phyloP scores from a whole-genome alignment of 1,140 invertebrate genomes.

The Liolophura sinensis region DNA sequence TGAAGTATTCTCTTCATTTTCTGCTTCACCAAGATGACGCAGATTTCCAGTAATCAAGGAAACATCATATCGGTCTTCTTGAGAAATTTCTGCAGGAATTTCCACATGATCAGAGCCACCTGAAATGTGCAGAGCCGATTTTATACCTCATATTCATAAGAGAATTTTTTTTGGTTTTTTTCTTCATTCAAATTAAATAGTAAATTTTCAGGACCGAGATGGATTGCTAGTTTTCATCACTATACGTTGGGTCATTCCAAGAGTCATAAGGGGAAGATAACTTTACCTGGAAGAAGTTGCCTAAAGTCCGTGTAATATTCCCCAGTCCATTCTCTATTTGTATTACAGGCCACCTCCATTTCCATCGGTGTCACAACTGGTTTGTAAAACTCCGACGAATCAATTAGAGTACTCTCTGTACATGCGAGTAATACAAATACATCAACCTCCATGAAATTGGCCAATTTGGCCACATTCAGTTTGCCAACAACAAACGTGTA shows the following conservation, averaged over 20 bases:
- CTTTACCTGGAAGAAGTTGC: constrained; percentile 70
- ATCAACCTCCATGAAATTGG: constrained; percentile 92
- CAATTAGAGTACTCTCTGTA: constrained; percentile 80
- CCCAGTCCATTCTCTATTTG: constrained; percentile 63
- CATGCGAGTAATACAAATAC: constrained; percentile 89
- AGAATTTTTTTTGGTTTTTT: background rate
- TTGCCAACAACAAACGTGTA: constrained; percentile 93
- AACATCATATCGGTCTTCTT: constrained; percentile 39
- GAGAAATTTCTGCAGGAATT: constrained; percentile 14
- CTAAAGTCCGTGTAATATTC: constrained; percentile 78
- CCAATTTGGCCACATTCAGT: constrained; percentile 88
- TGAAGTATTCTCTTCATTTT: constrained; percentile 11
- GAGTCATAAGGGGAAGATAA: background rate
- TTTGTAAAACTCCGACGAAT: constrained; percentile 83
- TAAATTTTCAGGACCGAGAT: background rate
- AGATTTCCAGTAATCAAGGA: constrained; percentile 54
- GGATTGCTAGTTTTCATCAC: background rate
- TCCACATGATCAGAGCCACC: constrained; percentile 34
- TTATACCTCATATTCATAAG: background rate
- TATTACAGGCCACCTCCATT: constrained; percentile 83
- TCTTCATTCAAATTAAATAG: background rate
- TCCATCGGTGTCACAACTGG: constrained; percentile 92
- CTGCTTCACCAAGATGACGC: constrained; percentile 34
- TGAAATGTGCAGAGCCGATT: constrained; percentile 18
- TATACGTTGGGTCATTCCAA: background rate